These are phyloP conservation scores for Nomada flava DNA, from an alignment of 2,888 invertebrate genomes.

Conservation along the genomic window DNA sequence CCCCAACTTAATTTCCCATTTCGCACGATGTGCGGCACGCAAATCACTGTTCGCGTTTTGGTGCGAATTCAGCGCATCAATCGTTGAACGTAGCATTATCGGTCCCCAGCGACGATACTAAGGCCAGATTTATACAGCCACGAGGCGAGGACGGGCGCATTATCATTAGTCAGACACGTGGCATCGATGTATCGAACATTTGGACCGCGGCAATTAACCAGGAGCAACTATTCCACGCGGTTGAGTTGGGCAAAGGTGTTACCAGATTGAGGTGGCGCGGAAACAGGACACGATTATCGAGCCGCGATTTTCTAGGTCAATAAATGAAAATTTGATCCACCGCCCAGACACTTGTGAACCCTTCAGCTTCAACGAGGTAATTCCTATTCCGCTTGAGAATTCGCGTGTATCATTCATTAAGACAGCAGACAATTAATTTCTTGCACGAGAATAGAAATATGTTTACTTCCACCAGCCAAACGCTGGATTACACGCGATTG, in stretches of 20 bases:
- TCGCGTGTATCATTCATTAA: no score
- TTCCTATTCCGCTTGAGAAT: not conserved
- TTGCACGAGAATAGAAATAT: no score
- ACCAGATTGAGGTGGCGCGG: not conserved
- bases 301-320: not conserved
- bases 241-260: not conserved
- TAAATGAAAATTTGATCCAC: not conserved
- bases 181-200: slow-evolving; percentile 14
- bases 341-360: not conserved
- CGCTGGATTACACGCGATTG: no score
- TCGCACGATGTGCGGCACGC: slow-evolving; percentile 34
- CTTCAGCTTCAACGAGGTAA: not conserved
- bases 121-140: slow-evolving; percentile 5
- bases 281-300: not conserved
- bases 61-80: slow-evolving; percentile 21
- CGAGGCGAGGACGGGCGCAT: slow-evolving; percentile 7
- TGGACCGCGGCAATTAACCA: not conserved
- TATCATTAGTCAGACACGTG: slow-evolving; percentile 15
- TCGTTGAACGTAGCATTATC: slow-evolving; percentile 19
- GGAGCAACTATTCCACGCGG: not conserved
- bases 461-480: no score
- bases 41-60: slow-evolving; percentile 6
- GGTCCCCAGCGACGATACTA: slow-evolving; percentile 1
- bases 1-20: slow-evolving; percentile 41
- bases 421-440: no score